Conservation (phyloP, 2,888 invertebrate species). For the Metellina segmentata region DNA sequence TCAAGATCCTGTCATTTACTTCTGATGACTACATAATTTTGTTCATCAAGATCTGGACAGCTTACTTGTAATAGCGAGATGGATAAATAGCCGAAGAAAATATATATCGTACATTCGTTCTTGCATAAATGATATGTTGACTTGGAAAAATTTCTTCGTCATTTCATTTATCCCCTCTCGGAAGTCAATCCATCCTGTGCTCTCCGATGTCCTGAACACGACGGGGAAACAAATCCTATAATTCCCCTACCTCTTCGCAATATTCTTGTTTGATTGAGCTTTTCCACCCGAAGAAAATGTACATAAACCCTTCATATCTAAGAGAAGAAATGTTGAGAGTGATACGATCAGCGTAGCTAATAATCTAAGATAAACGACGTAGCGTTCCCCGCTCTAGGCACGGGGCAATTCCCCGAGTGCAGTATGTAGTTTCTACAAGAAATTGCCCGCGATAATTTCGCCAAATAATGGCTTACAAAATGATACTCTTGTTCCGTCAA, state of each 20-base stretch:
- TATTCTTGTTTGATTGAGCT: background rate
- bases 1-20: too few species aligned
- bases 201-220: too few species aligned
- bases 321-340: background rate
- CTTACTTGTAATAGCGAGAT: too few species aligned
- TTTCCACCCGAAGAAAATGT: background rate
- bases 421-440: too few species aligned
- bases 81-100: too few species aligned
- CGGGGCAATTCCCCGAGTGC: background rate
- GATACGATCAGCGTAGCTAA: background rate
- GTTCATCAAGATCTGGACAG: too few species aligned
- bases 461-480: slow-evolving; percentile 1
- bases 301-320: background rate
- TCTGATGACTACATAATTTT: too few species aligned
- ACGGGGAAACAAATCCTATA: background rate
- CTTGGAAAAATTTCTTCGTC: background rate
- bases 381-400: background rate
- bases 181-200: background rate
- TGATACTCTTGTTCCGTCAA: background rate
- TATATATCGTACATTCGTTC: too few species aligned
- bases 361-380: background rate
- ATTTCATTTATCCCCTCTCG: background rate
- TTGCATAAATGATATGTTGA: too few species aligned
- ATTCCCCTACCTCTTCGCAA: background rate
- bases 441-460: background rate